These are phyloP conservation scores for Apodemia zela DNA, from an alignment of 2,888 invertebrate genomes.

Conservation along the genomic window DNA sequence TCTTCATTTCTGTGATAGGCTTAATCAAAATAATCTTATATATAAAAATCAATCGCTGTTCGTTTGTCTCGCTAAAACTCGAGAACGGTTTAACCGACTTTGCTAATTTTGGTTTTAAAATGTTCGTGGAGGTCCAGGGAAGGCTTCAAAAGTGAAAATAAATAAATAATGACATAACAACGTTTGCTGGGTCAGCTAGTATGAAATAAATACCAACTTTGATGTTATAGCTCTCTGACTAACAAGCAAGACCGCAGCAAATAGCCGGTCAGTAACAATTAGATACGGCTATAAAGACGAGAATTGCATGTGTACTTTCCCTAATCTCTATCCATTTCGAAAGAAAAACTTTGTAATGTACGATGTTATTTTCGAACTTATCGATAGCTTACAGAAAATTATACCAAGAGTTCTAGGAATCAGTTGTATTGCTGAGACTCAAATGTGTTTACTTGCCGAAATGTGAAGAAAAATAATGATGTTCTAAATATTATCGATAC, in stretches of 20 bases:
- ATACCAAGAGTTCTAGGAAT: background rate
- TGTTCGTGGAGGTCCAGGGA: too few species aligned
- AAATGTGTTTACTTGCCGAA: background rate
- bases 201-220: background rate
- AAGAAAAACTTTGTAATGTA: constrained; percentile 12
- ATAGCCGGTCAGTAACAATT: constrained; percentile 12
- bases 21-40: too few species aligned
- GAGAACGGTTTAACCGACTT: too few species aligned
- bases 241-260: constrained; percentile 4
- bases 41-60: too few species aligned
- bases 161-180: too few species aligned
- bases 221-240: background rate
- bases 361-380: constrained; percentile 9
- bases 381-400: constrained; percentile 2
- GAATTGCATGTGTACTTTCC: constrained; percentile 10
- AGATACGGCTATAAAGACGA: constrained; percentile 12
- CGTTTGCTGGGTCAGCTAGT: too few species aligned
- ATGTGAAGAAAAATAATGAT: background rate
- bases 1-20: too few species aligned
- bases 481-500: background rate
- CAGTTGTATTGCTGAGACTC: background rate
- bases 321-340: background rate
- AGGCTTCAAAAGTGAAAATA: too few species aligned
- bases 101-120: too few species aligned
- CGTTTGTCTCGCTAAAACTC: too few species aligned